Evolutionary conservation across 2,113 vertebrate species (phyloP).

Genomic region (Casuarius casuarius): DNA sequence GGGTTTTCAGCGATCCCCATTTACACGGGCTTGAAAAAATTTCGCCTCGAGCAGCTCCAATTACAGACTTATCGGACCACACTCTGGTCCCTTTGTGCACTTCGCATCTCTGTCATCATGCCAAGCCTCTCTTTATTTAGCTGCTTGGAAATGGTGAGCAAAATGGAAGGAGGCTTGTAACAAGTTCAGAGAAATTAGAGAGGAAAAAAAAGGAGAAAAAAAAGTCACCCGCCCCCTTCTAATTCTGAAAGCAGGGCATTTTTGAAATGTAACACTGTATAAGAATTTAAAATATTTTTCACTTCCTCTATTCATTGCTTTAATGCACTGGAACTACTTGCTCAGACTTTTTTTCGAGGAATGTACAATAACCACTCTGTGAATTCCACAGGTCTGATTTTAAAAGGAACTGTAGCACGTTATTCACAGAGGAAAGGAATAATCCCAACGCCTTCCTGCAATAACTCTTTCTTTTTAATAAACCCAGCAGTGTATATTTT

Average conservation of each 20-base stretch:
- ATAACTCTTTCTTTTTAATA: slow-evolving; percentile 10
- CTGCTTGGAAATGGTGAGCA: slow-evolving; percentile 70
- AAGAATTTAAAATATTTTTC: slow-evolving; percentile 70
- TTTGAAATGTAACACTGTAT: slow-evolving; percentile 67
- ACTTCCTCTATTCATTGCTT: slow-evolving; percentile 70
- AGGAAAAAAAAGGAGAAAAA: background rate
- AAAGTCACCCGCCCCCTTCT: background rate
- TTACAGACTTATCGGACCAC: slow-evolving; percentile 67
- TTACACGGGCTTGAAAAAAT: slow-evolving; percentile 49
- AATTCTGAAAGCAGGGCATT: slow-evolving; percentile 36
- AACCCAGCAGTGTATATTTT: background rate
- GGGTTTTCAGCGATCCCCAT: slow-evolving; percentile 62
- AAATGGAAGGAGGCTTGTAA: slow-evolving; percentile 73
- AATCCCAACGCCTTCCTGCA: slow-evolving; percentile 29
- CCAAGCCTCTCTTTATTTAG: slow-evolving; percentile 63
- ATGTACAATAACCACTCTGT: slow-evolving; percentile 60
- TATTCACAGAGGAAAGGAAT: slow-evolving; percentile 35
- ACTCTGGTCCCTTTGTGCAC: slow-evolving; percentile 58
- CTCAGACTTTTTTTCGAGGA: slow-evolving; percentile 4
- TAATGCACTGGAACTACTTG: slow-evolving; percentile 62
- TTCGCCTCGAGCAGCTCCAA: slow-evolving; percentile 50
- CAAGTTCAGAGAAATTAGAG: slow-evolving; percentile 67
- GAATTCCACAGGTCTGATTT: slow-evolving; percentile 67
- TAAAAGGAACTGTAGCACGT: slow-evolving; percentile 47
- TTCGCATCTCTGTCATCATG: slow-evolving; percentile 63